These are phyloP conservation scores for Drosophila fulvimacula DNA, from an alignment of 2,888 invertebrate species.

Conservation along the genomic window DNA sequence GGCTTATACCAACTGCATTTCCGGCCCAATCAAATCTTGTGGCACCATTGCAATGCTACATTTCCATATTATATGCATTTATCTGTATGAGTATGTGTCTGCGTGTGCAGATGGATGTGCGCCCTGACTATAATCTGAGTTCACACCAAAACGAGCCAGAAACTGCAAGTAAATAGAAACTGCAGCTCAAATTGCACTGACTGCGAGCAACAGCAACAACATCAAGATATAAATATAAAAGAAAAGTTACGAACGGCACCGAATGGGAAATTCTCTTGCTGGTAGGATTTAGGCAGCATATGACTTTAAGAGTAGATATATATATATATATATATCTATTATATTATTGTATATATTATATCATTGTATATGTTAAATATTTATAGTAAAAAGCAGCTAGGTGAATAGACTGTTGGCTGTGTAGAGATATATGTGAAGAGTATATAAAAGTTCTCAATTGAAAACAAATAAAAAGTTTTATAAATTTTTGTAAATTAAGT, in stretches of 20 bases:
- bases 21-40: constrained; percentile 36
- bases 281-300: too few species aligned
- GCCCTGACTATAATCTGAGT: constrained; percentile 28
- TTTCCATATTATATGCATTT: constrained; percentile 28
- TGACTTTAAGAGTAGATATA: too few species aligned
- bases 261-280: neutral
- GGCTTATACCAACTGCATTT: constrained; percentile 20
- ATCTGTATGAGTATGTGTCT: constrained; percentile 9
- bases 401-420: neutral
- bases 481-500: neutral
- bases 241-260: neutral
- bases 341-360: too few species aligned
- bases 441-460: neutral
- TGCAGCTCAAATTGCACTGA: constrained; percentile 60
- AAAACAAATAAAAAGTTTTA: too few species aligned
- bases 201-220: constrained; percentile 1
- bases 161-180: constrained; percentile 78
- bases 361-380: too few species aligned
- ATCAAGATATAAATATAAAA: constrained; percentile 21
- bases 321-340: too few species aligned
- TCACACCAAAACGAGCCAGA: constrained; percentile 69
- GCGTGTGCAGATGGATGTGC: constrained; percentile 3
- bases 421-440: too few species aligned
- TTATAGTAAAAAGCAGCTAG: too few species aligned
- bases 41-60: constrained; percentile 27